Evolutionary conservation across 2,888 invertebrate species (phyloP).

Genomic region (Leucoptera coffeella): DNA sequence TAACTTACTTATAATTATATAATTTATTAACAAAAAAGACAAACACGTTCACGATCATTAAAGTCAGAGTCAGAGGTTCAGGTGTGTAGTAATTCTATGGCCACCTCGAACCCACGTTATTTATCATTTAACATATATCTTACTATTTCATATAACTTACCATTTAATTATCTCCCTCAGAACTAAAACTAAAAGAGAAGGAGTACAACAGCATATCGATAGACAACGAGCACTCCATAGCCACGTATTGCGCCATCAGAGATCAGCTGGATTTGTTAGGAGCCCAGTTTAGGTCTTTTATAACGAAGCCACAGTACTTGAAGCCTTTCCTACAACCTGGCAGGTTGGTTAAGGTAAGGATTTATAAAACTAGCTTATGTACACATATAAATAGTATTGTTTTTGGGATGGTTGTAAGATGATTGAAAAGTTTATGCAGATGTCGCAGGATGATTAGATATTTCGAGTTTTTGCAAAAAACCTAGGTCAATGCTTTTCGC

Average conservation of each 20-base stretch:
- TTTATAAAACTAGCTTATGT: slow-evolving; percentile 3
- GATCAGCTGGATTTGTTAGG: slow-evolving; percentile 72
- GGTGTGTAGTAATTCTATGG: too few species aligned
- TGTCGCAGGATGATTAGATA: too few species aligned
- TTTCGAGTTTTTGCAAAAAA: too few species aligned
- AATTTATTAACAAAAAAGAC: too few species aligned
- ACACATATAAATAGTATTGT: background rate
- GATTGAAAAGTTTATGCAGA: too few species aligned
- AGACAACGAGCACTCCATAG: slow-evolving; percentile 67
- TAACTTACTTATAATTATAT: too few species aligned
- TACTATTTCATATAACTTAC: too few species aligned
- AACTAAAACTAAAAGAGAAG: slow-evolving; percentile 59
- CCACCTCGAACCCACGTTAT: too few species aligned
- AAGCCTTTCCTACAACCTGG: slow-evolving; percentile 94
- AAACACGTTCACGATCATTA: too few species aligned
- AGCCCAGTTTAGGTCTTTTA: slow-evolving; percentile 67
- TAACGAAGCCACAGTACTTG: slow-evolving; percentile 82
- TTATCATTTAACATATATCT: too few species aligned
- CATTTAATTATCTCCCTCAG: slow-evolving; percentile 41
- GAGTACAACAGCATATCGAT: slow-evolving; percentile 60
- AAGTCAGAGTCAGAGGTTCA: too few species aligned
- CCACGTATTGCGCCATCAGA: slow-evolving; percentile 79
- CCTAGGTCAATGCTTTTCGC: too few species aligned
- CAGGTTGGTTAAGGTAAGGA: slow-evolving; percentile 75
- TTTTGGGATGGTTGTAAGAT: background rate